Percentiles rank a stretch among this genome's conserved stretches.
These are phyloP conservation scores for Scopus umbretta DNA, from an alignment of 2,113 vertebrate species.

Conservation along the genomic window DNA sequence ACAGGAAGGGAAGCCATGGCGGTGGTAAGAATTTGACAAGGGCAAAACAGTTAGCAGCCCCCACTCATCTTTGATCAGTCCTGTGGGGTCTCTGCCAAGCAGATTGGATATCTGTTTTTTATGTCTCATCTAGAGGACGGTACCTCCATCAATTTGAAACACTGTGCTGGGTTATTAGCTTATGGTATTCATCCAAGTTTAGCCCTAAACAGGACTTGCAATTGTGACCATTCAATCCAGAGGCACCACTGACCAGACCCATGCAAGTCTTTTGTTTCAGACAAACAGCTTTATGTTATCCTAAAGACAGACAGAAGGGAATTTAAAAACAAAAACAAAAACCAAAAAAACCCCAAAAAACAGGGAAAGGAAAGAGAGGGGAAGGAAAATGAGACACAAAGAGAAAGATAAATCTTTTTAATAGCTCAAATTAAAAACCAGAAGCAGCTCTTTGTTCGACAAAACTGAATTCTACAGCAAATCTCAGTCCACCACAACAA, in stretches of 20 bases:
- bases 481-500: constrained; percentile 8
- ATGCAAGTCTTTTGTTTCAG: not conserved
- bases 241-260: constrained; percentile 13
- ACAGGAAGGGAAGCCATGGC: not conserved
- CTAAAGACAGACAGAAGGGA: not conserved
- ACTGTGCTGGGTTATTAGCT: constrained; percentile 54
- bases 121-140: constrained; percentile 60
- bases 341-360: too few species aligned
- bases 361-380: not conserved
- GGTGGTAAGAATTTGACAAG: constrained; percentile 64
- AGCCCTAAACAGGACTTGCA: constrained; percentile 56
- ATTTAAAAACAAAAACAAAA: too few species aligned
- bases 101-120: constrained; percentile 63
- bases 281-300: not conserved
- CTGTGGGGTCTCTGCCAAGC: constrained; percentile 66
- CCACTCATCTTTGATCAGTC: constrained; percentile 66
- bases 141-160: constrained; percentile 64
- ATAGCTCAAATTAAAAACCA: constrained; percentile 33
- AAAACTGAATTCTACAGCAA: constrained; percentile 29
- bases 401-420: constrained; percentile 33
- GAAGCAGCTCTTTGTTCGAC: constrained; percentile 15
- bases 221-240: constrained; percentile 18
- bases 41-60: constrained; percentile 60
- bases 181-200: constrained; percentile 59
- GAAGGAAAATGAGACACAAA: constrained; percentile 1